Conservation (phyloP, 2,888 invertebrate genomes). For the Argyra leucocephala region DNA sequence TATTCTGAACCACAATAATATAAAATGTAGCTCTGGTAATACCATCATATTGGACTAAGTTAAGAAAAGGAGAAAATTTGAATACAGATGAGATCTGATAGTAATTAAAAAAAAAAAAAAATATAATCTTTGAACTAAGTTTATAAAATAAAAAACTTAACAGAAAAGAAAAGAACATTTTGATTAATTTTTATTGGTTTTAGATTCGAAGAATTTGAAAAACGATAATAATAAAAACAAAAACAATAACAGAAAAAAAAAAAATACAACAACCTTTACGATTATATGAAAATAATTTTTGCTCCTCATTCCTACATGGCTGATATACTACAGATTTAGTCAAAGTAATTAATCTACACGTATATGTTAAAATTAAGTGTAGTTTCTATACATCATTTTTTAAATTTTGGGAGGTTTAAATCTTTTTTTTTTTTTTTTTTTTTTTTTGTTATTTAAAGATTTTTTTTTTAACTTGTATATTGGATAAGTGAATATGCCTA, state of each 20-base stretch:
- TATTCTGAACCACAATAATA: no score
- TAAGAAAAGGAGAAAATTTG: not conserved
- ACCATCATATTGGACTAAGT: not conserved
- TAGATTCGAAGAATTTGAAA: not conserved
- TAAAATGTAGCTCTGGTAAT: no score
- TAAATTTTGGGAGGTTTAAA: not conserved
- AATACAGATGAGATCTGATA: not conserved
- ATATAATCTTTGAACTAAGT: not conserved
- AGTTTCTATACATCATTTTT: not conserved
- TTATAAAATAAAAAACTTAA: no score
- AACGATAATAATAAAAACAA: not conserved
- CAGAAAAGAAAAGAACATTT: not conserved
- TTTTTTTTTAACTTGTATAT: not conserved
- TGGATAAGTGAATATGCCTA: no score
- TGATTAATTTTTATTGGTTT: not conserved
- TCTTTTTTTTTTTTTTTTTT: no score
- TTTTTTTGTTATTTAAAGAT: not conserved
- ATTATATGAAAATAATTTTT: no score
- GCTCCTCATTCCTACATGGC: not conserved
- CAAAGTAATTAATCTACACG: not conserved
- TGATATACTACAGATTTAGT: not conserved
- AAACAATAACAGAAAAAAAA: not conserved
- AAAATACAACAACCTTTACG: not conserved
- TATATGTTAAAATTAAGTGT: not conserved
- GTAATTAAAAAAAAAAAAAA: not conserved